Percentiles rank a stretch among this genome's conserved stretches.
These are phyloP conservation scores for Tetanocera ferruginea DNA, from an alignment of 2,888 invertebrate genomes.

Conservation along the genomic window DNA sequence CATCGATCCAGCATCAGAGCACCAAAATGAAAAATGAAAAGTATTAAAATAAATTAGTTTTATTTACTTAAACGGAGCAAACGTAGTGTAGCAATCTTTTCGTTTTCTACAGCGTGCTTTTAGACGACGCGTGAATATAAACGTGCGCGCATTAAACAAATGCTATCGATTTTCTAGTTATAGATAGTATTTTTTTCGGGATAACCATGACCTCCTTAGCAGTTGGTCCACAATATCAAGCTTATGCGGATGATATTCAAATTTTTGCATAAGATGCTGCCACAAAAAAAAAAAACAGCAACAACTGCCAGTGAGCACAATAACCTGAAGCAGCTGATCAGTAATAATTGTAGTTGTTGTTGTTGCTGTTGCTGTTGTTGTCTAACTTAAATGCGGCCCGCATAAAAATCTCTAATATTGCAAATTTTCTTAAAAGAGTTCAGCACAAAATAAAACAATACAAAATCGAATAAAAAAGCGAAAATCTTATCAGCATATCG, in stretches of 20 bases:
- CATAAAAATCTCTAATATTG: slow-evolving; percentile 30
- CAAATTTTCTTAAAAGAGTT: slow-evolving; percentile 14
- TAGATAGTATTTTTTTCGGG: neutral
- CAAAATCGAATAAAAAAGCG: neutral
- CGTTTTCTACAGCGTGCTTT: neutral
- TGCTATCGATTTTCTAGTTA: neutral
- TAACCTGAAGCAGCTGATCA: slow-evolving; percentile 56
- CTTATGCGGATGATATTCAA: slow-evolving; percentile 49
- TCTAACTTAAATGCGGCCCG: slow-evolving; percentile 27
- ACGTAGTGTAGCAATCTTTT: slow-evolving; percentile 7
- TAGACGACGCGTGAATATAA: slow-evolving; percentile 11
- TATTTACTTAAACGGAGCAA: neutral
- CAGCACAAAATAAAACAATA: too few relatives aligned
- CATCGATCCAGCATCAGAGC: neutral
- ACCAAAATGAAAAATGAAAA: neutral
- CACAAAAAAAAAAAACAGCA: slow-evolving; percentile 51
- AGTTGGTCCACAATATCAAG: slow-evolving; percentile 3
- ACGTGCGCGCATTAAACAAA: slow-evolving; percentile 21
- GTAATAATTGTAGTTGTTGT: neutral
- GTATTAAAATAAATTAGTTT: slow-evolving; percentile 16
- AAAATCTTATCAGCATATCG: slow-evolving; percentile 46
- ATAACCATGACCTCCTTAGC: slow-evolving; percentile 60
- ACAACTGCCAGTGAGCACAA: slow-evolving; percentile 59
- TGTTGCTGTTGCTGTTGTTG: neutral
- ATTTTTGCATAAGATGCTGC: slow-evolving; percentile 14